Percentiles rank a stretch among this genome's conserved stretches.
Evolutionary conservation across 2,797 vertebrate species (phyloP).

Genomic region (Bryconaethiops microstoma): DNA sequence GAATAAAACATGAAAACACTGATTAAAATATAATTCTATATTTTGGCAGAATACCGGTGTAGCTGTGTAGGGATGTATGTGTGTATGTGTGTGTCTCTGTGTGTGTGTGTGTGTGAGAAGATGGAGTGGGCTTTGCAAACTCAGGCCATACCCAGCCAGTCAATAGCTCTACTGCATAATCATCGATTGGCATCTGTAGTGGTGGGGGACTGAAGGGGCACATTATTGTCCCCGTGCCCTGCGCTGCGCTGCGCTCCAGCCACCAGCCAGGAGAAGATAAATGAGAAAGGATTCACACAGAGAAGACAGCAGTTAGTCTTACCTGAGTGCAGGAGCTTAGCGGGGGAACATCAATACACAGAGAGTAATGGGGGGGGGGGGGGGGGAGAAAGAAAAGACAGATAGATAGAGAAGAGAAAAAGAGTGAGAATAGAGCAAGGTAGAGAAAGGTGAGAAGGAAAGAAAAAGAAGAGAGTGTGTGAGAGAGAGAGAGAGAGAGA

Average conservation of each 20-base stretch:
- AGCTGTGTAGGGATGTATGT: too few species aligned
- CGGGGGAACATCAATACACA: conserved; percentile 66
- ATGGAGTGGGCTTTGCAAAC: conserved; percentile 35
- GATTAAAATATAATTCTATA: too few species aligned
- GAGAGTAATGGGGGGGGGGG: conserved; percentile 19
- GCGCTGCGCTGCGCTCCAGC: conserved; percentile 70
- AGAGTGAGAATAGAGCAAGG: too few species aligned
- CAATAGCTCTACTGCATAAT: conserved; percentile 89
- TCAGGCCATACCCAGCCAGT: conserved; percentile 75
- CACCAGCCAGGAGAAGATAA: conserved; percentile 79
- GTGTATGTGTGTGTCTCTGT: conserved; percentile 7
- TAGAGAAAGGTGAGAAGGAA: too few species aligned
- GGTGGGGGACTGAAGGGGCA: conserved; percentile 88
- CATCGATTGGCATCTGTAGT: conserved; percentile 97
- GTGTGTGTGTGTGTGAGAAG: not conserved
- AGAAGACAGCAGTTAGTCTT: conserved; percentile 79
- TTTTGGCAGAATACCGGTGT: too few species aligned
- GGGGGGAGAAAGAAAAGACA: not conserved
- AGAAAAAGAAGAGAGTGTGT: conserved; percentile 17
- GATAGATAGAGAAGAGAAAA: too few species aligned
- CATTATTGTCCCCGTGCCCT: conserved; percentile 87
- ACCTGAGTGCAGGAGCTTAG: conserved; percentile 76
- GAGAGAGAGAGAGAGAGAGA: conserved; percentile 5
- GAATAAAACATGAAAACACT: too few species aligned
- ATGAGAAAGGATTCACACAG: conserved; percentile 76